Evolutionary conservation across 2,113 vertebrate genomes (phyloP), one percentile per base, ranked within the genome.

Genomic region (Turnix velox): DNA sequence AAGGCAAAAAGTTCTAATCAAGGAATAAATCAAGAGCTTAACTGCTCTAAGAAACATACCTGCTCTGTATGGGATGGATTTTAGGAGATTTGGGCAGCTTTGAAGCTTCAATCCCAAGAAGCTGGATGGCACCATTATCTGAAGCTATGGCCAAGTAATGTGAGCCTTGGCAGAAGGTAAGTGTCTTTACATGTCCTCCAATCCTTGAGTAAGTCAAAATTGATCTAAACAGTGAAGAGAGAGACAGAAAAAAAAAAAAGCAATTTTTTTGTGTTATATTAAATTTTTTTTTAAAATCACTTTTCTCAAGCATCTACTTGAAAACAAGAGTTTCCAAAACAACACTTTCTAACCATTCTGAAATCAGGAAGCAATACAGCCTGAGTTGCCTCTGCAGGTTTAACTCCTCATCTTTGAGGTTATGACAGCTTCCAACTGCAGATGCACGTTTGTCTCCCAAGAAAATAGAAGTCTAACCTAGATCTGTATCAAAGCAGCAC

Each of bases 81-180:
- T 99, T 99, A 77, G 99, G 99, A 61, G 99, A 99, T 79, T 99
- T 99, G 16, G 99, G 99, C 8, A 99, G 98, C 92, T 99, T 99
- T 45, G 98, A 98, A 12, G 98, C 97, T 96, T 99, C 99, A 18
- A 99, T 98, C 8, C 98, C 98, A 75, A 99, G 98, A 78, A 99
- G 98, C 91, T 99, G 99, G 86, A 99, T 97, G 62, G 98, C 98
- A 33, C 99, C 99, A 43, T 98, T 99, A 91, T 99, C 99, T 0
- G 99, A 99, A 23, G 99, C 98, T 30, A 99, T 97, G 18, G 99
- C 99, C 49, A 99, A 92, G 86, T 99, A 99, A 88, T 99, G 99
- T 0, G 99, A 99, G 5, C 99, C 99, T 87, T 99, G 99, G 95
- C 99, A 99, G 98, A 99, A 99, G 0, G 99, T 98, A 59, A 99